phyloP scores from a whole-genome alignment of 92 coral and sea anemone genomes.

The Parazoanthus darwini region DNA sequence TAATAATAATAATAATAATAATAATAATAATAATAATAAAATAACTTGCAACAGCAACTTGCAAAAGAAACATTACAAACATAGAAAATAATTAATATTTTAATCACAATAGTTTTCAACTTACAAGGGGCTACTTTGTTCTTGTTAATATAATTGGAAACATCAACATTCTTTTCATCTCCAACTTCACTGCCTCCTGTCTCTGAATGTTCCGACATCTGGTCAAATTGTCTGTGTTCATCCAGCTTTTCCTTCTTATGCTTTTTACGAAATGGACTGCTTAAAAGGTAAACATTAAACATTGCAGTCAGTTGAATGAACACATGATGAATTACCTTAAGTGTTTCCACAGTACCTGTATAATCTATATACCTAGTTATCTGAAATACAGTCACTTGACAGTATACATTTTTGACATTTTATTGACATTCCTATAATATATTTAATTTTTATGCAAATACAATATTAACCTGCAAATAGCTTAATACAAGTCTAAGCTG shows the following conservation, averaged over 20 bases:
- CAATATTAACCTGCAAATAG: no score
- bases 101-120: neutral
- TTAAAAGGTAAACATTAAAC: neutral
- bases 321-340: neutral
- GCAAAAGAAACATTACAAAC: no score
- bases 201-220: slow-evolving; percentile 22
- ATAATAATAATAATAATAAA: neutral
- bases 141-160: neutral
- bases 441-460: no score
- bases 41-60: no score
- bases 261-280: slow-evolving; percentile 26
- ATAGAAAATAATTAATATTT: no score
- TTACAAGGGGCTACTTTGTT: neutral
- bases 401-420: neutral
- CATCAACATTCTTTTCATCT: slow-evolving; percentile 17
- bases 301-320: neutral
- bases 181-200: slow-evolving; percentile 28
- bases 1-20: neutral
- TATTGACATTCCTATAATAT: no score
- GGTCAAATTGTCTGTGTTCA: slow-evolving; percentile 30
- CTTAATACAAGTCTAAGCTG: no score
- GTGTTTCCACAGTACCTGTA: neutral
- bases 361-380: no score
- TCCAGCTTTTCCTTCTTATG: slow-evolving; percentile 28
- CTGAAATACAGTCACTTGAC: neutral